phyloP scores from a whole-genome alignment of 2,113 vertebrate genomes.

The Lophura nycthemera region DNA sequence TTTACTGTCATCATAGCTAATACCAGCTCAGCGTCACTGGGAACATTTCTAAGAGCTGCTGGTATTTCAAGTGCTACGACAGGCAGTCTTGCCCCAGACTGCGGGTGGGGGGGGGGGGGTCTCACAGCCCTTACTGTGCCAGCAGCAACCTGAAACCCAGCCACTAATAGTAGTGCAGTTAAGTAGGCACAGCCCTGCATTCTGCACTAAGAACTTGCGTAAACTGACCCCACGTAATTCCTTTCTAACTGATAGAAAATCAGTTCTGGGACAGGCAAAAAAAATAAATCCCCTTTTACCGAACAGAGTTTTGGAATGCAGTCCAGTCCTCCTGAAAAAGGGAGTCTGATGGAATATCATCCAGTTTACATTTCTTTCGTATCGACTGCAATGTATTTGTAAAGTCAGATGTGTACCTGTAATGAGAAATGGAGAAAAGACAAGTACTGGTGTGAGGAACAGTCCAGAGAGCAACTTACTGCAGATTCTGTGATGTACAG shows the following conservation, averaged over 20 bases:
- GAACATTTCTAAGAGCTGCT: background rate
- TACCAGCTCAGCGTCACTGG: background rate
- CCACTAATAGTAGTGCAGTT: background rate
- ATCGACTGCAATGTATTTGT: constrained; percentile 90
- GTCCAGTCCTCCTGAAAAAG: constrained; percentile 96
- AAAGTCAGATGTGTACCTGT: constrained; percentile 91
- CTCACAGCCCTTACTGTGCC: background rate
- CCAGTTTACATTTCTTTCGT: constrained; percentile 91
- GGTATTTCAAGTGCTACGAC: background rate
- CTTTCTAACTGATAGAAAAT: background rate
- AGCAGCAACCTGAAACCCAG: constrained; percentile 19
- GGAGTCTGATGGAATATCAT: constrained; percentile 81
- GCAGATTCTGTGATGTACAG: background rate
- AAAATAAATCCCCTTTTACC: constrained; percentile 72
- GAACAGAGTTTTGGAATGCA: constrained; percentile 92
- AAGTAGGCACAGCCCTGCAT: background rate
- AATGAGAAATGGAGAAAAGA: background rate
- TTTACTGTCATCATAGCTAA: background rate
- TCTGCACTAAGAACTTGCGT: background rate
- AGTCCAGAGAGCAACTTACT: background rate
- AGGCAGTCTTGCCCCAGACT: background rate
- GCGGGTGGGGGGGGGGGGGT: background rate
- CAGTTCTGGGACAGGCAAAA: background rate
- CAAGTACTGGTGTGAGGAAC: background rate
- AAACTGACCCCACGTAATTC: background rate